Evolutionary conservation across 2,888 invertebrate species (phyloP), one percentile per base, ranked within the genome.

Genomic region (Nomada fucata): DNA sequence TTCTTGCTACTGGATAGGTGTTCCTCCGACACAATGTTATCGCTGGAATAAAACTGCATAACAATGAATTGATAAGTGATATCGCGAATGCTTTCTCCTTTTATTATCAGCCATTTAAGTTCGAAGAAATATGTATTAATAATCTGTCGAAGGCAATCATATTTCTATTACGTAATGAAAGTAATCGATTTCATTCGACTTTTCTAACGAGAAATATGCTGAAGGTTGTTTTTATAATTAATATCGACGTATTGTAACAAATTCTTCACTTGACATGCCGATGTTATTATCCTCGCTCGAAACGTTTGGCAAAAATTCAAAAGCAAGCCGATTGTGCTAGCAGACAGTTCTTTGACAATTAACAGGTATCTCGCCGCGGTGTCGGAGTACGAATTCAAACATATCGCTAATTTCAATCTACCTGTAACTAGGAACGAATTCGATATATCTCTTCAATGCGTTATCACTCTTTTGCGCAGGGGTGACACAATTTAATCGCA

Each of bases 271-370:
- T 59, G 73, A 61, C 60, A 23, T 64, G 55, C 60, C 44, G 53
- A 13, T 53, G 67, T 76, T 65, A 64, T 18, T 61, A 47, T 69
- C 63, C 26, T 76, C 73, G 52, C 67, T 65, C 7, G 23, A 20
- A 26, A 23, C 2, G 26, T 63, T 61, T 85, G 85, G 82, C 84
- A 13, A 47, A 42, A 57, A 52, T 47, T 85, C 85, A 84, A 85
- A 70, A 57, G 53, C 20, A 53, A 20, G 53, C 44, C 18, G 44
- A 55, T 42, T 50, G 18, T n/a, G n/a, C 23, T 26, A n/a, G 10
- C 9, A 36, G 52, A 71, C 59, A 36, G 55, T 36, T 47, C 26
- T 63, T 55, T 23, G 36, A n/a, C 23, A 15, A 57, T 36, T 47
- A 15, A 47, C 47, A 47, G 3, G 10, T 15, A 47, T 47, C 13